phyloP scores from a whole-genome alignment of 2,797 vertebrate genomes.

The Sebastolobus altivelis region DNA sequence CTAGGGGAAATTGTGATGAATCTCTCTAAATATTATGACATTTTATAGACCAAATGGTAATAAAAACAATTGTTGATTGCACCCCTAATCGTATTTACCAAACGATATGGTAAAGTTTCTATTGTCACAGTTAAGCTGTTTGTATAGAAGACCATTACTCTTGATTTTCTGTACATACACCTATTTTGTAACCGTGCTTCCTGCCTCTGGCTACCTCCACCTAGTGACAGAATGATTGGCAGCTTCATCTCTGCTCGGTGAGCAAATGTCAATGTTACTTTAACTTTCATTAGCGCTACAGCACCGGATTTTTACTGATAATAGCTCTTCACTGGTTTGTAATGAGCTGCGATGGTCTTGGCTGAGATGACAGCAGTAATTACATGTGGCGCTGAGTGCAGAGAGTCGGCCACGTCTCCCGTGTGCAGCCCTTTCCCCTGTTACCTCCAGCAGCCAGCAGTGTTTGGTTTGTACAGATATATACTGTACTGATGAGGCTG shows the following conservation, averaged over 20 bases:
- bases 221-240: constrained; percentile 48
- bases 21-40: not conserved
- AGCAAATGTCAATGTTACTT: constrained; percentile 40
- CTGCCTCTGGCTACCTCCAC: constrained; percentile 6
- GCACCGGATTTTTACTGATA: constrained; percentile 14
- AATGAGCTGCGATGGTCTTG: constrained; percentile 32
- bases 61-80: not conserved
- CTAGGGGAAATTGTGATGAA: not conserved
- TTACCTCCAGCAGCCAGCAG: not conserved
- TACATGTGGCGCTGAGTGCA: constrained; percentile 20
- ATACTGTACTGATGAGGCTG: not conserved
- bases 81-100: not conserved
- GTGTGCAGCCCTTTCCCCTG: not conserved
- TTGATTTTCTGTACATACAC: not conserved
- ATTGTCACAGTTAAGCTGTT: not conserved
- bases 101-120: not conserved
- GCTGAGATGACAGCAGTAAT: constrained; percentile 47
- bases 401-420: not conserved
- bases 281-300: constrained; percentile 35
- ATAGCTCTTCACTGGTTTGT: constrained; percentile 25
- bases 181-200: not conserved
- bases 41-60: not conserved
- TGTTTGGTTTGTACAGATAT: not conserved
- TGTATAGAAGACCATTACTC: not conserved
- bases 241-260: constrained; percentile 17